Conservation (phyloP, 2,888 invertebrate genomes). For the Dorcus parallelipipedus region DNA sequence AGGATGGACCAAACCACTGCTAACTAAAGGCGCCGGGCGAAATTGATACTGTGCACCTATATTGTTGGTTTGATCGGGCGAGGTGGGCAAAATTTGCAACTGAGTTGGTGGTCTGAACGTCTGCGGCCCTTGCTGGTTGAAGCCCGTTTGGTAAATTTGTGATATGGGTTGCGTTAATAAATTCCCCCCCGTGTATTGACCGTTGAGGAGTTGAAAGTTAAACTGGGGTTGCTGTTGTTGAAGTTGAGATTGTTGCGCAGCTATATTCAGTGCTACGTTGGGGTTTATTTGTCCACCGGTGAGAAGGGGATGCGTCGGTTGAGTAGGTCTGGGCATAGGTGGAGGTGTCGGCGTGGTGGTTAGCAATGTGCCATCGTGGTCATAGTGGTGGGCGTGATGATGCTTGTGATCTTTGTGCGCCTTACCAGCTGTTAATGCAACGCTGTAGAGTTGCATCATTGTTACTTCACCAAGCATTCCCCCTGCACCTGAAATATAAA, state of each 20-base stretch:
- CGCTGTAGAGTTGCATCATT: slow-evolving; percentile 75
- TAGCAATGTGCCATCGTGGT: slow-evolving; percentile 65
- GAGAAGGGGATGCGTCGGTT: slow-evolving; percentile 54
- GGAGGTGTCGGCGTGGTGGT: slow-evolving; percentile 59
- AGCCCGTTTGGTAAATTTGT: slow-evolving; percentile 5
- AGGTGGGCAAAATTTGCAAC: slow-evolving; percentile 23
- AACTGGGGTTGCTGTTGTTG: slow-evolving; percentile 45
- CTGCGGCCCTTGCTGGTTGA: slow-evolving; percentile 17
- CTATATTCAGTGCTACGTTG: slow-evolving; percentile 55
- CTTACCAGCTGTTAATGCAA: slow-evolving; percentile 80
- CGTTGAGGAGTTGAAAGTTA: slow-evolving; percentile 60
- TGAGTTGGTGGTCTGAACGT: slow-evolving; percentile 18
- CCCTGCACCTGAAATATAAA: slow-evolving; percentile 53
- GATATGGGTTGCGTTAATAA: slow-evolving; percentile 33
- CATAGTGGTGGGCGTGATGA: slow-evolving; percentile 79
- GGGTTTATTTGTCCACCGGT: slow-evolving; percentile 65
- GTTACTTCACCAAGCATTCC: slow-evolving; percentile 75
- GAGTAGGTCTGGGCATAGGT: slow-evolving; percentile 53
- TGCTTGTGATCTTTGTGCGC: slow-evolving; percentile 86
- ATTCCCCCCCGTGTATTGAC: slow-evolving; percentile 55
- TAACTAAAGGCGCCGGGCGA: slow-evolving; percentile 27
- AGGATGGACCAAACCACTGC: slow-evolving; percentile 42
- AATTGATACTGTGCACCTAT: slow-evolving; percentile 21
- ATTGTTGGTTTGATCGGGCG: slow-evolving; percentile 36
- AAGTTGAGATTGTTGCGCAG: slow-evolving; percentile 33